Evolutionary conservation across 1,140 invertebrate species (phyloP), one percentile per base, ranked within the genome.

Genomic region (Nautilus pompilius): DNA sequence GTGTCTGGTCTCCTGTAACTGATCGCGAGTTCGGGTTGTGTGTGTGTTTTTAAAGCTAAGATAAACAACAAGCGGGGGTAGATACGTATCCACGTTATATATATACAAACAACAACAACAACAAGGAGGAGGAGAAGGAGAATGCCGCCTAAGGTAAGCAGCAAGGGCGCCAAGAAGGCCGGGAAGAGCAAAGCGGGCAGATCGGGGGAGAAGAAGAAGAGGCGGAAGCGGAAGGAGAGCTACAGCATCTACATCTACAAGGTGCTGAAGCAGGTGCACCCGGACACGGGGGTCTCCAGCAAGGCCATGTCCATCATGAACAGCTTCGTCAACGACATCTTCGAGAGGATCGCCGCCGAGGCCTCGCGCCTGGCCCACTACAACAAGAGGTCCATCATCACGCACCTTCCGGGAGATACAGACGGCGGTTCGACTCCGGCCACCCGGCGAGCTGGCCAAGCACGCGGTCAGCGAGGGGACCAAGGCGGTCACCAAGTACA

Each of bases 171-270:
- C 22, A 75, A 75, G 58, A 75, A 73, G 45, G 71, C 65, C 17
- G 63, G 60, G 5, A 73, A 74, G 54, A 45, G 53, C 2, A 71
- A 73, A 49, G 62, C 62, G 46, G 55, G 51, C 24, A 57, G 68
- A 22, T 60, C 69, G 17, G 69, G 66, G 13, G 69, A 71, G 48
- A 71, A 73, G 57, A 73, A 73, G 32, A 65, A 51, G 48, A 65
- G 55, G 56, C 66, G 65, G 54, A 70, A 48, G 79, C 85, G 86
- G 83, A 88, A 88, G 82, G 86, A 90, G 72, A 87, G 84, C 62
- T 91, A 90, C 83, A 85, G 86, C 0, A 87, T 88, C 59, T 91
- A 90, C 79, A 84, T 89, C n/a, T 89, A 88, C 80, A 90, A 90
- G 71, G 84, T 91, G 17, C 71, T 91, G 72, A 88, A 89, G 69